Percentiles rank a stretch among this genome's conserved stretches.
Evolutionary conservation across 2,888 invertebrate genomes (phyloP).

Genomic region (Dasysyrphus tricinctus): DNA sequence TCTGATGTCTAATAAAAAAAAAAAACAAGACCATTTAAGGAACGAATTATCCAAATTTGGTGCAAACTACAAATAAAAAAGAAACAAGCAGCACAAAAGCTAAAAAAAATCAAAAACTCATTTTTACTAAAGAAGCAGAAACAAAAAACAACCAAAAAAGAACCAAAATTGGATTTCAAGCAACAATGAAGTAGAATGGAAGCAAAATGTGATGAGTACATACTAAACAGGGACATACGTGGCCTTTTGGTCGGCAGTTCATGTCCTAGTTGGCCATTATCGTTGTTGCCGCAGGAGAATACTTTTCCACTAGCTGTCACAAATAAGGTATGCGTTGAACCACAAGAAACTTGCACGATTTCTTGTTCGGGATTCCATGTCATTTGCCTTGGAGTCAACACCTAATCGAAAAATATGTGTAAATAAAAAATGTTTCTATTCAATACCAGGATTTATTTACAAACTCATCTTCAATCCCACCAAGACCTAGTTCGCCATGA

Average conservation of each 20-base stretch:
- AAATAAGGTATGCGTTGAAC: constrained; percentile 92
- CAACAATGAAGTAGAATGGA: constrained; percentile 51
- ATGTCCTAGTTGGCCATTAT: constrained; percentile 95
- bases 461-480: constrained; percentile 90
- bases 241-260: constrained; percentile 87
- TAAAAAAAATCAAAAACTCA: not conserved
- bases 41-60: not conserved
- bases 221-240: constrained; percentile 87
- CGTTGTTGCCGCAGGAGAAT: constrained; percentile 96
- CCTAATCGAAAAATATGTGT: constrained; percentile 82
- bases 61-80: not conserved
- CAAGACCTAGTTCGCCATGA: constrained; percentile 91
- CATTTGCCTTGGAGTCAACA: constrained; percentile 86
- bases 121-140: not conserved
- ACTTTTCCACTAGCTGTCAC: constrained; percentile 91
- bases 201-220: constrained; percentile 81
- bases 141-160: constrained; percentile 11
- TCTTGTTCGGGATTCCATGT: constrained; percentile 86
- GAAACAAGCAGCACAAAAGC: not conserved
- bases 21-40: not conserved
- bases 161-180: constrained; percentile 21
- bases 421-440: too few relatives aligned
- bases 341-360: constrained; percentile 88
- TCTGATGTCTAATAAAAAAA: not conserved
- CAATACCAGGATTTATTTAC: constrained; percentile 77